Evolutionary conservation across 1,140 invertebrate species (phyloP).

Genomic region (Frieseomelitta varia): DNA sequence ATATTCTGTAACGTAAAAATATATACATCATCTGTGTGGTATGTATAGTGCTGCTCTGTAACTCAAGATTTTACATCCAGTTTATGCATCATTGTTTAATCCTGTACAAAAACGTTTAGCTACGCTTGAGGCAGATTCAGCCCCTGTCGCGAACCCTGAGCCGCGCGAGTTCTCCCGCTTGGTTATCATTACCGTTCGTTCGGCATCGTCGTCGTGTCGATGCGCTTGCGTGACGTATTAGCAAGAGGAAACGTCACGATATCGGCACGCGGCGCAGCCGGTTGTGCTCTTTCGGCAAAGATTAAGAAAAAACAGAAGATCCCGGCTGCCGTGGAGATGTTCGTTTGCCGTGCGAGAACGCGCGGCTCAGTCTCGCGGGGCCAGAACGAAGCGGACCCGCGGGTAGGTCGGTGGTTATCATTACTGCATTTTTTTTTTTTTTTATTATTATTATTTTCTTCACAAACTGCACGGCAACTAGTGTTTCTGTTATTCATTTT

Average conservation of each 20-base stretch:
- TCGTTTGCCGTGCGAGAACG: constrained; percentile 36
- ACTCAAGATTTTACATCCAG: constrained; percentile 82
- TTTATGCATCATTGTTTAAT: constrained; percentile 77
- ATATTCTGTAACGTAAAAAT: constrained; percentile 84
- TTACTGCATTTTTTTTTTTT: constrained; percentile 69
- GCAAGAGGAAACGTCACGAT: background rate
- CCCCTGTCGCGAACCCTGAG: constrained; percentile 55
- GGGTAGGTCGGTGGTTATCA: constrained; percentile 80
- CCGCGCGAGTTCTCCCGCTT: constrained; percentile 38
- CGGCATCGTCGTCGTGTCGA: background rate
- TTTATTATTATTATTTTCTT: constrained; percentile 68
- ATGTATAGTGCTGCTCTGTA: constrained; percentile 83
- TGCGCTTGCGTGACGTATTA: background rate
- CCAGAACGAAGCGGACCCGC: constrained; percentile 82
- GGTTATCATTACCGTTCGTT: background rate
- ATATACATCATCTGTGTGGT: constrained; percentile 83
- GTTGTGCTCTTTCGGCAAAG: background rate
- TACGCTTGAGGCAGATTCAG: constrained; percentile 70
- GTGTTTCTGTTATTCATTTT: constrained; percentile 69
- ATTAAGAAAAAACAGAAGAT: constrained; percentile 1
- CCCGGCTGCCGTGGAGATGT: background rate
- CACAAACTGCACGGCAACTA: constrained; percentile 80
- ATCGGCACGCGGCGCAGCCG: background rate
- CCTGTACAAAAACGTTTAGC: constrained; percentile 81
- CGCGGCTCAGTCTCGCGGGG: constrained; percentile 69